Base-by-base conservation (phyloP, 1,140 invertebrate species). In the Drosophila bocki region DNA sequence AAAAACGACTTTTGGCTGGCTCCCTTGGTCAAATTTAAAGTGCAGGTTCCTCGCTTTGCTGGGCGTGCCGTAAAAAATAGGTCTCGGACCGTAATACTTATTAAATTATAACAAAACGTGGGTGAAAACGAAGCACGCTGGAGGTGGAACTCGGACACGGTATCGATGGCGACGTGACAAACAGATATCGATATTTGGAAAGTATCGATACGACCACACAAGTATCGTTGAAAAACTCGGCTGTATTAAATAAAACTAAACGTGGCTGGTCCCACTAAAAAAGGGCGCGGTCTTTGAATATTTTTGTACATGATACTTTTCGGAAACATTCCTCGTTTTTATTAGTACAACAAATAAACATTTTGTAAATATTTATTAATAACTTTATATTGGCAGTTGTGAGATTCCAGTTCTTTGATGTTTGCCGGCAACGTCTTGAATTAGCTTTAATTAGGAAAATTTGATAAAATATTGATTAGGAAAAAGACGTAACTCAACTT, bases 21-120 rank as follows among this genome's bases (percentile, higher is more conserved):
- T 17, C 13, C 22, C n/a, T 68, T 22, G 37, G 32, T 42, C 12
- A 26, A 17, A 15, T 17, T 32, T 17, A 37, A 39, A 3, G 15
- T 29, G 4, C 67, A 56, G 39, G 35, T 11, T 15, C 48, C 22
- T 37, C n/a, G 17, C 7, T 26, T 44, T 29, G 12, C 9, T 50
- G 22, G 47, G 33, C 39, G 17, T 37, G 63, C 48, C 42, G 33
- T 44, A 29, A 6, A 68, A 56, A 54, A 11, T 56, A 19, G 67
- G 63, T 47, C 61, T 70, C 29, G 8, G 48, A 54, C 67, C 63
- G 63, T 33, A 70, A 69, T 68, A 51, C 63, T 62, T 70, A 68
- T 68, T 33, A 68, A 70, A 70, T 70, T 70, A 70, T 70, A 70
- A 69, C 22, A 70, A 69, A 70, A 70, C 67, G 67, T 70, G 67